Base-by-base conservation (phyloP, 2,888 invertebrate species). In the Enchytraeus crypticus region DNA sequence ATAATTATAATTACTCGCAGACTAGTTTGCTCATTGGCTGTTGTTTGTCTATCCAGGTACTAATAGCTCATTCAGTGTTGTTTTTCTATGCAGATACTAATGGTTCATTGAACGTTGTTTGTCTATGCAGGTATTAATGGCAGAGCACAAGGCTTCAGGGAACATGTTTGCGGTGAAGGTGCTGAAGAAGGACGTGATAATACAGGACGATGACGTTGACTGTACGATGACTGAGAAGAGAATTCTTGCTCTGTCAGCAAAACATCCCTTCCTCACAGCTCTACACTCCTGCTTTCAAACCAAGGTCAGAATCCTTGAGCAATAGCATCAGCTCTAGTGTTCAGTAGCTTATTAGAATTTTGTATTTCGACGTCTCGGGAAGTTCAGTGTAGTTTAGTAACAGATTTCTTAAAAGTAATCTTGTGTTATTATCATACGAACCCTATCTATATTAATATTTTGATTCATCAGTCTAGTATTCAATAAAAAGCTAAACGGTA, bases 191-290 rank as follows among this genome's bases (percentile, higher is more conserved):
- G 93, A 95, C 82, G 92, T 92, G 46, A 97, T 97, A 70, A 88
- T 96, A 74, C 95, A 96, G 82, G 96, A 97, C 81, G 97, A 98
- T 80, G 97, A 97, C 82, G 96, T 97, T 61, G 97, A 97, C 81
- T 97, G 96, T 81, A 97, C 96, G 60, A 92, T 97, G 88, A 95
- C 95, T 64, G 97, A 97, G 82, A 95, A 96, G 78, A 85, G 96
- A 75, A 96, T 97, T 78, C 84, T 97, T 73, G 91, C 92, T 57
- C 83, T 97, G 75, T 92, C 96, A n/a, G 96, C 96, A 65, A 89
- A 88, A 68, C 97, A 97, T 83, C 97, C 97, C 60, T 97, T 97
- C 83, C 86, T 97, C 67, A 96, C 96, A 67, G 95, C 95, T 72
- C 85, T 97, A 73, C 91, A 92, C 84, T 92, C 89, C 76, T 93